phyloP scores from a whole-genome alignment of 2,113 vertebrate genomes.

The Orcinus orca region DNA sequence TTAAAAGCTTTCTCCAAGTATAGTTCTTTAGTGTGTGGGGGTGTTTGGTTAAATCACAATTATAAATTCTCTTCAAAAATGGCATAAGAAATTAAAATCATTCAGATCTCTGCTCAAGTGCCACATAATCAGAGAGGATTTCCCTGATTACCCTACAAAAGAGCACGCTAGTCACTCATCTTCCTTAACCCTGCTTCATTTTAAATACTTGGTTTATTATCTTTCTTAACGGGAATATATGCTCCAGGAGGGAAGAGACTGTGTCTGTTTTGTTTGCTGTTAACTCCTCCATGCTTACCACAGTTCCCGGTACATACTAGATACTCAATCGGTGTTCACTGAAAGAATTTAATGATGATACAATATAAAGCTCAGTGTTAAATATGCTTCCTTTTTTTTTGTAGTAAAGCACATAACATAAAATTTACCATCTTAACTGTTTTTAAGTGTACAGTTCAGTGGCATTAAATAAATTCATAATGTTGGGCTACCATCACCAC shows the following conservation, averaged over 20 bases:
- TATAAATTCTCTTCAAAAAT: neutral
- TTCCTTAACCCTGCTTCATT: neutral
- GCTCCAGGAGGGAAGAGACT: neutral
- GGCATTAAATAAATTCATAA: neutral
- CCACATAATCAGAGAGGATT: neutral
- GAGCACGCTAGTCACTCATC: neutral
- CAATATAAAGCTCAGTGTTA: neutral
- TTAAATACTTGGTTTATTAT: neutral
- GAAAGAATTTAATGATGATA: constrained; percentile 20
- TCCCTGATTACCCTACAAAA: neutral
- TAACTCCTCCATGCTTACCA: neutral
- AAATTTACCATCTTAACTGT: neutral
- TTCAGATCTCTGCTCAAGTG: neutral
- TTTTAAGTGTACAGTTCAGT: neutral
- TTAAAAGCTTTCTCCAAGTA: neutral
- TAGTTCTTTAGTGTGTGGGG: neutral
- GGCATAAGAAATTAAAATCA: neutral
- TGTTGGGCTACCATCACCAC: neutral
- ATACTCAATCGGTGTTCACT: neutral
- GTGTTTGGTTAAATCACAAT: neutral
- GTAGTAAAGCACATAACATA: neutral
- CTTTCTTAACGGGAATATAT: neutral
- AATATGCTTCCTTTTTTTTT: neutral
- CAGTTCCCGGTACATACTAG: neutral
- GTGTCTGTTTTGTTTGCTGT: neutral